Conservation (phyloP, 1,140 invertebrate genomes). For the Cherax quadricarinatus region DNA sequence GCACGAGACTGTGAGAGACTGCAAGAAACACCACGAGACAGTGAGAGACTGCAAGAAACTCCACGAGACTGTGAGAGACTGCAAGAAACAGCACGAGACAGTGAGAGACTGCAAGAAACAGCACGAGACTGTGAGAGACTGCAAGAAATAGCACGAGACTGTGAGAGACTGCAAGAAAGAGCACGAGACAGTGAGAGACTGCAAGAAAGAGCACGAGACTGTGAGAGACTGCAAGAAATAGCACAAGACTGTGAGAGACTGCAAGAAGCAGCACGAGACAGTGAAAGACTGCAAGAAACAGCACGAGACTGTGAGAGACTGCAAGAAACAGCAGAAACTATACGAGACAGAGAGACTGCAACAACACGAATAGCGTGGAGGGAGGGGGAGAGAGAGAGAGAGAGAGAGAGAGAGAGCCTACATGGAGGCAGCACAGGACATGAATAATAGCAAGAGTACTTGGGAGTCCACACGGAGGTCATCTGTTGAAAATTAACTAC, state of each 20-base stretch:
- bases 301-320: not conserved
- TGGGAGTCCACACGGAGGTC: no score
- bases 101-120: no score
- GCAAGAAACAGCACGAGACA: no score
- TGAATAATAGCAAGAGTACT: no score
- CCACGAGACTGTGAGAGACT: not conserved
- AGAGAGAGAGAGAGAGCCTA: no score
- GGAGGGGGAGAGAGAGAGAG: no score
- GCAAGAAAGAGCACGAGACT: not conserved
- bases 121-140: not conserved
- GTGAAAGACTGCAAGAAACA: not conserved
- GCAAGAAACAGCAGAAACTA: not conserved
- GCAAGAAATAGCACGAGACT: not conserved
- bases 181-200: no score
- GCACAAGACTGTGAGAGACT: not conserved
- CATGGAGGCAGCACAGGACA: no score
- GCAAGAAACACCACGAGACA: not conserved
- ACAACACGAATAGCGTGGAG: not conserved
- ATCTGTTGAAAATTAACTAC: no score
- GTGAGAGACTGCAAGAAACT: not conserved
- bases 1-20: not conserved
- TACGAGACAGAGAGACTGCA: not conserved
- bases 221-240: not conserved
- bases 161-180: not conserved
- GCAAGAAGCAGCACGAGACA: not conserved